Evolutionary conservation across 2,113 vertebrate species (phyloP), one percentile per base, ranked within the genome.

Genomic region (Thamnophis sirtalis): DNA sequence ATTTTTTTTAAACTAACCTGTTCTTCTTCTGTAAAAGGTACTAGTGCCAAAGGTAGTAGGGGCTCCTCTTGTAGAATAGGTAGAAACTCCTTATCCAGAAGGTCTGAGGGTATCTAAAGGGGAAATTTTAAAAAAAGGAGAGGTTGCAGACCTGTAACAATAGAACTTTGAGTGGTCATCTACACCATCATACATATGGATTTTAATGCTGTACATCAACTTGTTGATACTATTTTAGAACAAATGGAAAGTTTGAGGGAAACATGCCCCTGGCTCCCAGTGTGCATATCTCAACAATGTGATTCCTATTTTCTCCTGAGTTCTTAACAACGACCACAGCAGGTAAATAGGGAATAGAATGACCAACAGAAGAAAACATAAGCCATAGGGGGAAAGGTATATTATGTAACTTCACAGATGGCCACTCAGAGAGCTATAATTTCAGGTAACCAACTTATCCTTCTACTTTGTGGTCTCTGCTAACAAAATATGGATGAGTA

Each of bases 11-110:
- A 49, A 97, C 95, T 95, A 93, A 99, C 99, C 99, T 99, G 99
- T 97, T 99, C 99, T 96, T 99, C 99, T 97, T 99, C 99, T 97
- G 98, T 99, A 98, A 99, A 99, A 96, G 99, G 98, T 94, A 99
- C 99, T 93, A 99, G 98, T 96, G 99, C 99, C 98, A 99, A 96
- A 68, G 99, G 99, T 86, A 97, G 99, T 96, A 99, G 97, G 95
- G 99, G 98, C 96, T 99, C 99, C 96, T 99, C 99, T 98, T 99
- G 98, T 96, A 99, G 98, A 97, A 99, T 99, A 96, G 99, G 98
- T 96, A 99, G 97, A 97, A 99, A 99, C 94, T 99, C 99, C 98
- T 99, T 99, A 98, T 99, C 99, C 93, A 98, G 97, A 96, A 99
- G 98, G 95, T 99, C 99, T 98, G 98, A 97, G 94, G 99, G 99